Base-by-base conservation (phyloP, 23 tunicate species). In the Halocynthia aurantium region DNA sequence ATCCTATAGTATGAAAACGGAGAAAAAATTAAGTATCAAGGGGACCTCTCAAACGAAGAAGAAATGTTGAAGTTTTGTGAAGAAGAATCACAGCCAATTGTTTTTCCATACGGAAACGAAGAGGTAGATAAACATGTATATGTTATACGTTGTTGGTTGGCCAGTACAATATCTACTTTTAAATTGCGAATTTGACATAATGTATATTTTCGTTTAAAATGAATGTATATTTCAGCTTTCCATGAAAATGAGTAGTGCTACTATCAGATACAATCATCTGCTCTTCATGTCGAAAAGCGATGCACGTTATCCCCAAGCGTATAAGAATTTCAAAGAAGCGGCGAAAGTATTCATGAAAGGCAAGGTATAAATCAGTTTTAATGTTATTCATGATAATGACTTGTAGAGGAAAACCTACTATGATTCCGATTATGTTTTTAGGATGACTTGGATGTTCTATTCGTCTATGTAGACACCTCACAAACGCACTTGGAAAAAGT, bases 1-100 rank as follows among this genome's bases (percentile, higher is more conserved):
- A 8, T 66, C 6, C 50, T 54, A 52, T 53, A 92, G 98, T 92
- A 86, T 61, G 98, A 92, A 49, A 85, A 82, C 58, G 88, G 92
- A 7, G 85, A 62, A 7, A 85, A 81, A 70, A 69, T 67, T 17
- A 22, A 22, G 8, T 92, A 82, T 67, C 51, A 73, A 7, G 98
- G 98, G 0, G 88, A 81, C 50, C 61, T 52, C 22, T 61, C 75
- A 9, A 57, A 86, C 58, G 69, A 67, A 18, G 73, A 86, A 22
- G 66, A 82, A 22, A 13, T 92, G 78, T 17, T 86, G 57, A 70
- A 82, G 54, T 92, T 92, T 82, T 76, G 74, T 13, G 80, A 86
- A 52, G 88, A 76, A 7, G 92, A 92, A 70, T 55, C 91, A 15
- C 52, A 52, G 13, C 98, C 98, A 51, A 52, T 80, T 20, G 93